Evolutionary conservation across 2,113 vertebrate genomes (phyloP), one percentile per base, ranked within the genome.

Genomic region (Falco punctatus): DNA sequence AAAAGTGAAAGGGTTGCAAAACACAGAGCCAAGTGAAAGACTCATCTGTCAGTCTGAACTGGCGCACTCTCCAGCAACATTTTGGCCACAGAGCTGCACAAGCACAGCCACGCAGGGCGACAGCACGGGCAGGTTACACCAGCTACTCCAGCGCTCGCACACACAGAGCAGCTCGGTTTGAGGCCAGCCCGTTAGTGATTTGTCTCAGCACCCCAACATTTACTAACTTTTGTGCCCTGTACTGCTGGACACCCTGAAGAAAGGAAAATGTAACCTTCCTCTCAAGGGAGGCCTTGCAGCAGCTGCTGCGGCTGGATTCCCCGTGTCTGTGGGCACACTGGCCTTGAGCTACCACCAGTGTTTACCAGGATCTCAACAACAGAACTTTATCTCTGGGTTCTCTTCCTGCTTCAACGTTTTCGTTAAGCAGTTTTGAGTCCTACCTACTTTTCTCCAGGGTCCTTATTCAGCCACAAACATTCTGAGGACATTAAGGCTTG

Each of bases 251-350:
- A 16, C 19, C 3, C 15, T 44, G 24, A 23, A 33, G 22, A 16
- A 28, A 48, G 15, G 19, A 40, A 3, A 26, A 22, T 44, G 18
- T 14, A 30, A 57, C 40, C 55, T 69, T 40, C 54, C 82, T n/a
- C 61, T n/a, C 51, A 5, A 46, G 24, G n/a, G 20, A 20, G 13
- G 7, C 52, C 55, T 35, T 0, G 1, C 46, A 66, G 61, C 2
- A 80, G 51, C 38, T 38, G 15, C 73, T 38, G 46, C n/a, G 57
- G 49, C 52, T 32, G 21, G 21, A 42, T 10, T 61, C 86, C 24
- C 2, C 0, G n/a, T 20, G 24, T 38, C 61, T 20, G 20, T 21
- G 4, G 1, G 23, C 4, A 26, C 1, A 0, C 40, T 44, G 27
- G 26, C 61, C 61, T 44, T 35, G 13, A 64, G 61, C 67, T 35